A percentile compares a stretch with the other conserved stretches of the same genome.
Evolutionary conservation across 2,797 vertebrate genomes (phyloP).

Genomic region (Agapornis canus): DNA sequence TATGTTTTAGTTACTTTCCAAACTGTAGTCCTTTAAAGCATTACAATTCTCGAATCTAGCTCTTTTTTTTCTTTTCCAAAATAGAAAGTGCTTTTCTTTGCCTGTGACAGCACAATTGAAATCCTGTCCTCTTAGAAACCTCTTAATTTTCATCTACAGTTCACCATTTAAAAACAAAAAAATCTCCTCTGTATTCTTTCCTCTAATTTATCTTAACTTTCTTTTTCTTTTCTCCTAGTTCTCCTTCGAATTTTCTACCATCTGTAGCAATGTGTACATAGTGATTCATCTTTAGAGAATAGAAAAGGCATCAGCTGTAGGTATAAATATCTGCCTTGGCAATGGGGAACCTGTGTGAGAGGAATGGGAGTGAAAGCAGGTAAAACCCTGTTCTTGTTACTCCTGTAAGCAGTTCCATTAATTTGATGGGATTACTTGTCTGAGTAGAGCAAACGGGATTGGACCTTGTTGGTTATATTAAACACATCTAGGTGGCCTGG

Average conservation of each 20-base stretch:
- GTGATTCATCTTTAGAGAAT: slow-evolving; percentile 76
- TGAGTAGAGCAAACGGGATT: neutral
- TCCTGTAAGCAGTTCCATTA: neutral
- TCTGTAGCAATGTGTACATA: slow-evolving; percentile 74
- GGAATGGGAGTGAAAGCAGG: slow-evolving; percentile 3
- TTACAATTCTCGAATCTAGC: neutral
- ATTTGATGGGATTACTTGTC: neutral
- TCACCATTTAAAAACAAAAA: neutral
- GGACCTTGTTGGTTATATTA: neutral
- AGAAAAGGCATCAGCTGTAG: slow-evolving; percentile 74
- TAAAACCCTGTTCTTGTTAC: slow-evolving; percentile 3
- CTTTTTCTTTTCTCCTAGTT: slow-evolving; percentile 79
- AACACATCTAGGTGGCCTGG: neutral
- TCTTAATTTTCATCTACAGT: neutral
- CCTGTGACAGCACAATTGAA: neutral
- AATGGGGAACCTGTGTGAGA: slow-evolving; percentile 18
- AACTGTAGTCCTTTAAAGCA: neutral
- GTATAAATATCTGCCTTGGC: slow-evolving; percentile 71
- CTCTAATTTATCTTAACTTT: slow-evolving; percentile 67
- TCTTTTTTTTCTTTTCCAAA: neutral
- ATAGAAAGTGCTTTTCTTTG: neutral
- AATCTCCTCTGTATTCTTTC: slow-evolving; percentile 31
- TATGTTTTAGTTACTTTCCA: neutral
- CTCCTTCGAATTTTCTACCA: slow-evolving; percentile 77
- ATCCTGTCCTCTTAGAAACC: neutral